Evolutionary conservation across 2,888 invertebrate genomes (phyloP).

Genomic region (Lomographa bimaculata): DNA sequence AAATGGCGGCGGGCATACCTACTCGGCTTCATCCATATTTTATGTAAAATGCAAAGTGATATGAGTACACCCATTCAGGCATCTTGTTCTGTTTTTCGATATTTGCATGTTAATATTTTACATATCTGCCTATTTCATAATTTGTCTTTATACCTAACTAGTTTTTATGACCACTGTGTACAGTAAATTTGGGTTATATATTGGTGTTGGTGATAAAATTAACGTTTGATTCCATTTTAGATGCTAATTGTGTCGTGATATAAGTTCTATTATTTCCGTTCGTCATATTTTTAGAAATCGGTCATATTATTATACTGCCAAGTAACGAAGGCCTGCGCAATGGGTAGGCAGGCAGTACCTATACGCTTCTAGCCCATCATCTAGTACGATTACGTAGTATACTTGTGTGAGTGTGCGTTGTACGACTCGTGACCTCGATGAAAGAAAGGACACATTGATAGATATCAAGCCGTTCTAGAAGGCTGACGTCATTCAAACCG

Average conservation of each 20-base stretch:
- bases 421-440: slow-evolving; percentile 75
- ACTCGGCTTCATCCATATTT: neutral
- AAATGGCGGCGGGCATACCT: slow-evolving; percentile 54
- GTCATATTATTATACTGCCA: slow-evolving; percentile 48
- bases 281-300: slow-evolving; percentile 10
- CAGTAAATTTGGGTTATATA: slow-evolving; percentile 5
- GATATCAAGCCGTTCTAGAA: slow-evolving; percentile 75
- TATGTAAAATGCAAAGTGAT: too few species aligned
- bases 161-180: slow-evolving; percentile 6
- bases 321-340: slow-evolving; percentile 46
- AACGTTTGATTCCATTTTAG: neutral
- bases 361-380: too few species aligned
- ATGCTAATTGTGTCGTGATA: slow-evolving; percentile 1
- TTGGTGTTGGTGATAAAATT: slow-evolving; percentile 16
- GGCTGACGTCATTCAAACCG: slow-evolving; percentile 76
- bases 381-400: slow-evolving; percentile 31
- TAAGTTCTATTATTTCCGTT: neutral
- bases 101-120: too few species aligned
- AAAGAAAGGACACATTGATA: slow-evolving; percentile 62
- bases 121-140: too few species aligned
- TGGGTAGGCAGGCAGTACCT: slow-evolving; percentile 26
- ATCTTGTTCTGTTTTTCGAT: too few species aligned
- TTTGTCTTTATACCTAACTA: too few species aligned
- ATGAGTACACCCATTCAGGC: too few species aligned
- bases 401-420: slow-evolving; percentile 71